Conservation (phyloP, 2,113 vertebrate genomes). For the Nyctibius bracteatus region DNA sequence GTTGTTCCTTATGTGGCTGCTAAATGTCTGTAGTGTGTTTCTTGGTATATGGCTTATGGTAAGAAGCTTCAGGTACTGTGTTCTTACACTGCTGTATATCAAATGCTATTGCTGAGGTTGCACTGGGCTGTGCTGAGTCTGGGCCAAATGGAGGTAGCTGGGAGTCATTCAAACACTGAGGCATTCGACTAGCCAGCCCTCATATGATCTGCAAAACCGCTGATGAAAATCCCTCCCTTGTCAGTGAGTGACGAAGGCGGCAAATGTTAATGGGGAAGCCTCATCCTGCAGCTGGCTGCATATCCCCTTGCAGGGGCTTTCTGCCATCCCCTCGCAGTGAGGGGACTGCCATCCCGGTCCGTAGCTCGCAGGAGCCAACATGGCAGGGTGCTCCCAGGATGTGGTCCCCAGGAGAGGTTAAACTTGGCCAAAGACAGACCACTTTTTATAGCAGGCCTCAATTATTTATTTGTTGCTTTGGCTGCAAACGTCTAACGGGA, state of each 20-base stretch:
- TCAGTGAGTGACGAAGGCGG: not conserved
- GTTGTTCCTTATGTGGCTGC: not conserved
- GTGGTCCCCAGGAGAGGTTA: not conserved
- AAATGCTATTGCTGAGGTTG: not conserved
- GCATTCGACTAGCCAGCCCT: not conserved
- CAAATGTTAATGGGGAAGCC: not conserved
- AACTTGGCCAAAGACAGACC: not conserved
- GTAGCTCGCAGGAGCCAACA: not conserved
- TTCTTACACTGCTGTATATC: not conserved
- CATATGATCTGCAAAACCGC: not conserved
- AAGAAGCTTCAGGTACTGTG: not conserved
- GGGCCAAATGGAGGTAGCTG: not conserved
- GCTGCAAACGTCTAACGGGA: not conserved
- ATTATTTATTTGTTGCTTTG: not conserved
- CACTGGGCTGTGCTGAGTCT: not conserved
- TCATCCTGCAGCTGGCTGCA: rapidly evolving
- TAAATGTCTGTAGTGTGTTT: not conserved
- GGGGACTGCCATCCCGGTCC: rapidly evolving
- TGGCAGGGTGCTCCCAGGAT: not conserved
- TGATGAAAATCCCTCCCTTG: not conserved
- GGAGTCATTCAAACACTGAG: not conserved
- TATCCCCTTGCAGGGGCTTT: rapidly evolving
- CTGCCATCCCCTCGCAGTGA: not conserved
- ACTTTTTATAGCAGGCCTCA: not conserved
- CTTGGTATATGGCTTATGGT: not conserved